These are phyloP conservation scores for Pteropus alecto DNA, from an alignment of 2,113 vertebrate genomes.

Conservation along the genomic window DNA sequence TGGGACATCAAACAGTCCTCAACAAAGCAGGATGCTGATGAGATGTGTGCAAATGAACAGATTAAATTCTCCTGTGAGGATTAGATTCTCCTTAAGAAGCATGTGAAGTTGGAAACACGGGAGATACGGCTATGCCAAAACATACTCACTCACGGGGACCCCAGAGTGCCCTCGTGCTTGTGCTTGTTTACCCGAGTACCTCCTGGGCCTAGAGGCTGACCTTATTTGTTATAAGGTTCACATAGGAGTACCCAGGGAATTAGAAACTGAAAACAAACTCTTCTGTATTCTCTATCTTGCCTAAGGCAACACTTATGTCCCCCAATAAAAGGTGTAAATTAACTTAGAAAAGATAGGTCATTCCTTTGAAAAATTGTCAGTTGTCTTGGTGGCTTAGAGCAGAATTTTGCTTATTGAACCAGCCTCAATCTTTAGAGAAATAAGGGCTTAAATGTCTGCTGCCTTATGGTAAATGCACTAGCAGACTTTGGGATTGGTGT, in stretches of 20 bases:
- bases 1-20: constrained; percentile 75
- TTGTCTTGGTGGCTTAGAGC: constrained; percentile 60
- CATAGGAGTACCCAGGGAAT: constrained; percentile 56
- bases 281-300: constrained; percentile 63
- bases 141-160: not conserved
- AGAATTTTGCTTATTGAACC: constrained; percentile 72
- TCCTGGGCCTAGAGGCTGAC: constrained; percentile 18
- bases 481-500: not conserved
- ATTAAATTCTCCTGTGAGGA: constrained; percentile 68
- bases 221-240: constrained; percentile 65
- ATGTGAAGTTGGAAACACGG: constrained; percentile 39
- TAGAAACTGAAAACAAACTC: constrained; percentile 65
- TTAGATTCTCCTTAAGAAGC: constrained; percentile 64
- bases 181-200: not conserved
- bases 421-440: constrained; percentile 39
- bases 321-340: constrained; percentile 74
- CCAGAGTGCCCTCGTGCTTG: not conserved
- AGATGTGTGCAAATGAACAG: constrained; percentile 72
- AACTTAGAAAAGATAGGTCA: constrained; percentile 75
- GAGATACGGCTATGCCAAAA: not conserved
- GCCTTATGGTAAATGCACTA: not conserved
- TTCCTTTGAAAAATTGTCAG: constrained; percentile 64
- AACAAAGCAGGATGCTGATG: constrained; percentile 74
- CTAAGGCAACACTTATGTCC: constrained; percentile 58
- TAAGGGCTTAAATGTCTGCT: not conserved